Percentiles rank a stretch among this genome's conserved stretches.
These are phyloP conservation scores for Menidia menidia DNA, from an alignment of 2,797 vertebrate species.

Conservation along the genomic window DNA sequence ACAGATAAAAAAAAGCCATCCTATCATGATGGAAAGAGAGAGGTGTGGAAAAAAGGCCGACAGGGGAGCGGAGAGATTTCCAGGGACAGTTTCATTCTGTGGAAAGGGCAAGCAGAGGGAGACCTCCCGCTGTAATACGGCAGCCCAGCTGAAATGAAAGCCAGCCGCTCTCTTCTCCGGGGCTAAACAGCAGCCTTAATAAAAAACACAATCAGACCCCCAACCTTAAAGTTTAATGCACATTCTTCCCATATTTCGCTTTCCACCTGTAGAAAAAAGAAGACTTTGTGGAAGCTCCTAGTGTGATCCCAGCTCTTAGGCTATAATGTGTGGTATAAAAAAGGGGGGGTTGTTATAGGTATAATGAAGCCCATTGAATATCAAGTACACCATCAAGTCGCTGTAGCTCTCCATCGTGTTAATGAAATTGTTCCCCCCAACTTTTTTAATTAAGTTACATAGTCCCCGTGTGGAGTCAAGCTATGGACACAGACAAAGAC, in stretches of 20 bases:
- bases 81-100: conserved; percentile 81
- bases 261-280: conserved; percentile 45
- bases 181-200: conserved; percentile 84
- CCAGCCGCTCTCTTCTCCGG: conserved; percentile 79
- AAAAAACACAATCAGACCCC: conserved; percentile 84
- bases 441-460: conserved; percentile 79
- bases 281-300: conserved; percentile 62
- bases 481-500: conserved; percentile 75
- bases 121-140: conserved; percentile 80
- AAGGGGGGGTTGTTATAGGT: conserved; percentile 40
- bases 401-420: conserved; percentile 65
- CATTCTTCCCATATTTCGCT: conserved; percentile 81
- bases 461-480: conserved; percentile 72
- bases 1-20: conserved; percentile 69
- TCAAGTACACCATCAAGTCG: conserved; percentile 72
- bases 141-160: conserved; percentile 83
- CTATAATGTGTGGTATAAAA: conserved; percentile 17
- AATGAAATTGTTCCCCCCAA: conserved; percentile 78
- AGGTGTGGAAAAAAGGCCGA: conserved; percentile 32
- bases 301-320: conserved; percentile 62
- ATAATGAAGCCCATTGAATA: conserved; percentile 74
- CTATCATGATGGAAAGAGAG: conserved; percentile 69
- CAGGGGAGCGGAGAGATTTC: conserved; percentile 73
- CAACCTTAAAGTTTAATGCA: conserved; percentile 85
- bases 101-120: conserved; percentile 81